phyloP scores from a whole-genome alignment of 2,797 vertebrate genomes.

The Cuniculus paca region DNA sequence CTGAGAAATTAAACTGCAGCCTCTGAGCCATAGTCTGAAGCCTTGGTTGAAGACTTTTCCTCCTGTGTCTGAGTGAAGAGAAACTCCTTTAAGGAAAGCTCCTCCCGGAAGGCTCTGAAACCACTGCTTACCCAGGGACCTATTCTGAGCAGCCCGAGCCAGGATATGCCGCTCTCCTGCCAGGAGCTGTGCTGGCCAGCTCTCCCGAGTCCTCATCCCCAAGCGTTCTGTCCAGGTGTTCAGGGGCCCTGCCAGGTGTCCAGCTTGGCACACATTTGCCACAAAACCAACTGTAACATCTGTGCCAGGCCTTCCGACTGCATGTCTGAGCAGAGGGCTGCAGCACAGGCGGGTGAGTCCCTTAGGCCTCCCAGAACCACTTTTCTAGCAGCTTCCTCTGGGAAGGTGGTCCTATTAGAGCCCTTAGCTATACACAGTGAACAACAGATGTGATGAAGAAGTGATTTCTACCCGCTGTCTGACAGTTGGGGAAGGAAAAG shows the following conservation, averaged over 20 bases:
- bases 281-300: neutral
- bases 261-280: neutral
- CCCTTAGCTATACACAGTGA: neutral
- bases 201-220: neutral
- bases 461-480: neutral
- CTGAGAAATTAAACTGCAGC: neutral
- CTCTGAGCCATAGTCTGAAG: neutral
- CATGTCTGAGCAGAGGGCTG: neutral
- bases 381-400: conserved; percentile 50
- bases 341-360: neutral
- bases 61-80: neutral
- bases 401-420: neutral
- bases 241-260: neutral
- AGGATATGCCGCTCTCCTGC: neutral
- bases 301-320: neutral
- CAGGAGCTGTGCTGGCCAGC: neutral
- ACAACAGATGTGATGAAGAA: neutral
- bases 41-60: neutral
- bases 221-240: neutral
- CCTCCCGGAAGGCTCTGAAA: conserved; percentile 29
- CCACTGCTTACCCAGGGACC: neutral
- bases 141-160: neutral
- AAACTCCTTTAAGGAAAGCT: conserved; percentile 35
- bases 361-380: neutral
- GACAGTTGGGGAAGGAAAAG: neutral